Evolutionary conservation across 2,888 invertebrate genomes (phyloP), one percentile per base, ranked within the genome.

Genomic region (Acanthosoma haemorrhoidale): DNA sequence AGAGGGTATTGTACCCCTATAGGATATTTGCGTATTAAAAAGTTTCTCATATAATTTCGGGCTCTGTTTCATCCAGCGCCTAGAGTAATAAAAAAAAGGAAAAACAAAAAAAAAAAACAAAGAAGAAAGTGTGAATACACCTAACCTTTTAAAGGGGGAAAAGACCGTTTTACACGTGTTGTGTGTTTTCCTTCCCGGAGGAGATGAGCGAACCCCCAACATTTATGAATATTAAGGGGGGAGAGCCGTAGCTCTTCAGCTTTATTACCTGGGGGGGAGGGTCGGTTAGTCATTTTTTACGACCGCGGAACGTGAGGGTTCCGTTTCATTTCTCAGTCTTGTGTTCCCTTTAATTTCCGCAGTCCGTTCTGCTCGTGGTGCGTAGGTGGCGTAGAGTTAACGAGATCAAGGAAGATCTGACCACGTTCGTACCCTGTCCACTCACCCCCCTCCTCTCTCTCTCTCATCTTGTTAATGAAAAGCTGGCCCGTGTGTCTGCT

Each of bases 171-270:
- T 43, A 43, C 43, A 43, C 43, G 43, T 43, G 43, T 43, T 43
- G 43, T 43, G 21, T 21, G 43, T 13, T 21, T 13, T n/a, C n/a
- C n/a, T n/a, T n/a, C n/a, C n/a, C n/a, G n/a, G n/a, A n/a, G 3
- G 43, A 4, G 43, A 43, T 43, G 43, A 43, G 43, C 21, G 18
- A 21, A 9, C 43, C 21, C 43, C 11, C 11, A 43, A 43, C 43
- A 43, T 43, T 43, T 43, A 43, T 43, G 43, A 43, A 43, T 43
- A 43, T 43, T 43, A 43, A 43, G 43, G 43, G 43, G 11, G 43
- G 13, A 13, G 4, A 21, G 9, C 21, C 43, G 9, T 21, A 21
- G 43, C 9, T 43, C 25, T 43, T 21, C 13, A 21, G 43, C 9
- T 43, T 43, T 43, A 43, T 43, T 43, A 43, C 43, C 43, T 43